These are phyloP conservation scores for Hylaea fasciaria DNA, from an alignment of 2,888 invertebrate genomes.

Conservation along the genomic window DNA sequence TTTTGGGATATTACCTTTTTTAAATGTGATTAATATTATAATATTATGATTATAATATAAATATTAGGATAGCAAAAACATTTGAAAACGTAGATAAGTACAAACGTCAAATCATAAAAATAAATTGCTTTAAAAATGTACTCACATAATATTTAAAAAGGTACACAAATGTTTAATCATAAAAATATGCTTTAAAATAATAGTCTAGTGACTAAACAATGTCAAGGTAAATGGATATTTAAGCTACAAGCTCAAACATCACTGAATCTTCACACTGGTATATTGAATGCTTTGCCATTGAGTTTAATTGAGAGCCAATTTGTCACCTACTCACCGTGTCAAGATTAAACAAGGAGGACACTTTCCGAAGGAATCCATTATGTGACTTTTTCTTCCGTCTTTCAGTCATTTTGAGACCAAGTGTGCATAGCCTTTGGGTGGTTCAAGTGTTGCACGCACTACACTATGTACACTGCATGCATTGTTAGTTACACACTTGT, in stretches of 20 bases:
- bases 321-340: slow-evolving; percentile 89
- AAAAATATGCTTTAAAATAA: neutral
- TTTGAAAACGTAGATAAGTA: neutral
- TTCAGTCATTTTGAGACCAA: slow-evolving; percentile 81
- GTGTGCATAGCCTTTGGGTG: slow-evolving; percentile 76
- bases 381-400: slow-evolving; percentile 84
- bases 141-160: neutral
- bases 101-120: too few relatives aligned
- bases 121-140: neutral
- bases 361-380: slow-evolving; percentile 93
- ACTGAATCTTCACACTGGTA: slow-evolving; percentile 1
- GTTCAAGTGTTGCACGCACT: slow-evolving; percentile 69
- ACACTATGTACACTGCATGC: slow-evolving; percentile 85
- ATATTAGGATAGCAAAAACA: neutral
- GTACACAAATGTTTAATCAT: slow-evolving; percentile 25
- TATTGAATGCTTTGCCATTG: slow-evolving; percentile 29
- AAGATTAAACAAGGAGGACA: slow-evolving; percentile 94
- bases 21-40: too few relatives aligned
- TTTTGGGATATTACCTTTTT: too few relatives aligned
- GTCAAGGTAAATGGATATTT: slow-evolving; percentile 12
- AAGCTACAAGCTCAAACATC: slow-evolving; percentile 15
- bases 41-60: neutral
- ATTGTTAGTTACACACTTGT: slow-evolving; percentile 84
- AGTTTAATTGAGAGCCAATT: slow-evolving; percentile 47
- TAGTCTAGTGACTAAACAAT: neutral